phyloP scores from a whole-genome alignment of 2,888 invertebrate species.

The Eupithecia centaureata region DNA sequence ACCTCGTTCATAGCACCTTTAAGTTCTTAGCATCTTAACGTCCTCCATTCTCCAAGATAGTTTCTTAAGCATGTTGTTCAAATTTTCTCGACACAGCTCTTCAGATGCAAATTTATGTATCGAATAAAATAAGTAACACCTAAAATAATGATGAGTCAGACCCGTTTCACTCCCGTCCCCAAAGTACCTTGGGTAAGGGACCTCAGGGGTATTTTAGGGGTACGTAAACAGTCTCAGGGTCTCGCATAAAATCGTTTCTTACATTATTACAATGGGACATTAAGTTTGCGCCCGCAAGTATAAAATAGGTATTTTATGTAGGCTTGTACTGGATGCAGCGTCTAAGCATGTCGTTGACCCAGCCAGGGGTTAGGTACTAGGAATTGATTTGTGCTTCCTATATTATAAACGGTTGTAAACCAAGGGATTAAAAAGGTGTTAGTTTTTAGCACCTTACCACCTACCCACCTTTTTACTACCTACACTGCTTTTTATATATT shows the following conservation, averaged over 20 bases:
- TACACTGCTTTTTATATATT: no score
- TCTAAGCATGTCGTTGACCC: constrained; percentile 31
- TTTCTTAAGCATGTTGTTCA: background rate
- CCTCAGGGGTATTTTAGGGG: constrained; percentile 2
- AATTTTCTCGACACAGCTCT: background rate
- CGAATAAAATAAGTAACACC: background rate
- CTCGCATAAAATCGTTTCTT: constrained; percentile 23
- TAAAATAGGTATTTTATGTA: constrained; percentile 40
- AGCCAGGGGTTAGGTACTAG: background rate
- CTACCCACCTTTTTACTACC: background rate
- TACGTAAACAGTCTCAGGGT: constrained; percentile 4
- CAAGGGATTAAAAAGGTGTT: background rate
- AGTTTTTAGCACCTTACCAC: background rate
- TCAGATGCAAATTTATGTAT: background rate
- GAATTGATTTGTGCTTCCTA: background rate
- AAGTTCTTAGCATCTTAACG: background rate
- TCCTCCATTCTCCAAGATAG: background rate
- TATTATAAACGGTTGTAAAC: background rate
- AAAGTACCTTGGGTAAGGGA: constrained; percentile 1
- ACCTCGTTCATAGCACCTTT: background rate
- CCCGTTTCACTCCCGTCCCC: background rate
- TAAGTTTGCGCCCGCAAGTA: constrained; percentile 34
- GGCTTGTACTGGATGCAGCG: constrained; percentile 27
- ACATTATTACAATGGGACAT: constrained; percentile 42
- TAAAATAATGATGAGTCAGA: background rate